Conservation (phyloP, 2,797 vertebrate species). For the Champsocephalus gunnari region DNA sequence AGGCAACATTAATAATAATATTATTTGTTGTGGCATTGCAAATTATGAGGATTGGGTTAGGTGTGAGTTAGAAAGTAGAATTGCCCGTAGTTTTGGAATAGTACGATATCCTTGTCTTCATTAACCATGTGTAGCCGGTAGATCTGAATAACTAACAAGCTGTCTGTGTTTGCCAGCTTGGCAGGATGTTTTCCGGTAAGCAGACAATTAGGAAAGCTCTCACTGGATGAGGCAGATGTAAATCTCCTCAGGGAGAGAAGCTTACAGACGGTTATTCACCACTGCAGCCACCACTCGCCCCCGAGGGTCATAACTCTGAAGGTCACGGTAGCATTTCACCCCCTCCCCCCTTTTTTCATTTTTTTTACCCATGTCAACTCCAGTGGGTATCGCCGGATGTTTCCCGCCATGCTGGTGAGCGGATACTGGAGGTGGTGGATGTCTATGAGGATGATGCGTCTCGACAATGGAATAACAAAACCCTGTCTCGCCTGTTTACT, state of each 20-base stretch:
- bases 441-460: slow-evolving; percentile 62
- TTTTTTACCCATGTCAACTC: slow-evolving; percentile 60
- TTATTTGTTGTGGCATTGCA: not conserved
- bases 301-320: slow-evolving; percentile 69
- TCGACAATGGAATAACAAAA: slow-evolving; percentile 61
- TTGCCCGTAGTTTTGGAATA: not conserved
- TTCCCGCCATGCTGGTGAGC: slow-evolving; percentile 36
- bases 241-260: slow-evolving; percentile 57
- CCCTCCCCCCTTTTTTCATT: slow-evolving; percentile 3
- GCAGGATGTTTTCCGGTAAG: slow-evolving; percentile 45
- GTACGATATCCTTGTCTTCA: not conserved
- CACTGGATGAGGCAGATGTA: slow-evolving; percentile 63
- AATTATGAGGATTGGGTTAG: not conserved
- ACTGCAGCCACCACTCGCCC: slow-evolving; percentile 43
- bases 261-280: slow-evolving; percentile 50
- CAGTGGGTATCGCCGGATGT: slow-evolving; percentile 50
- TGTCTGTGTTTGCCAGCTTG: slow-evolving; percentile 19
- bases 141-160: slow-evolving; percentile 41
- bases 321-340: slow-evolving; percentile 73
- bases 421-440: slow-evolving; percentile 31
- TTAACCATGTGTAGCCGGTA: slow-evolving; percentile 12
- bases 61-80: not conserved
- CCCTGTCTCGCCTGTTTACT: slow-evolving; percentile 62
- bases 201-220: slow-evolving; percentile 63
- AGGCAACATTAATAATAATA: not conserved